Evolutionary conservation across 2,888 invertebrate genomes (phyloP), one percentile per base, ranked within the genome.

Genomic region (Monoplex corrugatus): DNA sequence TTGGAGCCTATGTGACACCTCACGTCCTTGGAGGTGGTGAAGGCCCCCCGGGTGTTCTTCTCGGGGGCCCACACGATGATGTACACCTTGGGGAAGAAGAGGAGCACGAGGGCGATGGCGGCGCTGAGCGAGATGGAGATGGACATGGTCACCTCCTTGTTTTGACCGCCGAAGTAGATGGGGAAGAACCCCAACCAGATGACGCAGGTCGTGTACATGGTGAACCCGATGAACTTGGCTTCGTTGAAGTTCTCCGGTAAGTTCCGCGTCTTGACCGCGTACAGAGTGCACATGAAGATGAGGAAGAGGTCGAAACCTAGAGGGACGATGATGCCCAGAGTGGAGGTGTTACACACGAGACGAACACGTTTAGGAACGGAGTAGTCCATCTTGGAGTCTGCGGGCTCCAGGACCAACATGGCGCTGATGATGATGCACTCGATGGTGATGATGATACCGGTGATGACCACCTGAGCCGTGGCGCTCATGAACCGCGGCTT

Each of bases 111-210:
- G 78, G 97, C 97, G 13, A 98, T 97, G 93, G 97, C 97, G 10
- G 98, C 98, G 93, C 97, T 97, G 87, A 98, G 96, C n/a, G 97
- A 97, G 84, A 97, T 97, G 94, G 97, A 97, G 96, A 98, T 97
- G 93, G 97, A 97, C 97, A 97, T 96, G 10, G 97, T 96, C 72
- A 97, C 96, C 92, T 97, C 97, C 96, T 97, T 97, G 40, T 92
- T 92, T 85, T 94, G 97, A 92, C 97, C 99, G 91, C 99, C 99
- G 96, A 99, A 99, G 96, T 99, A 99, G 86, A 99, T 97, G 10
- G 99, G 99, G 89, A 99, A 98, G 96, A 99, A 99, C 38, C 99
- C 99, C 92, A 99, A 97, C 99, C 99, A 99, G 95, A 99, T 99
- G 92, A 99, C 98, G 96, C 99, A 98, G 45, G 99, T 99, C 80